Base-by-base conservation (phyloP, 2,888 invertebrate genomes). In the Eupsilia transversa region DNA sequence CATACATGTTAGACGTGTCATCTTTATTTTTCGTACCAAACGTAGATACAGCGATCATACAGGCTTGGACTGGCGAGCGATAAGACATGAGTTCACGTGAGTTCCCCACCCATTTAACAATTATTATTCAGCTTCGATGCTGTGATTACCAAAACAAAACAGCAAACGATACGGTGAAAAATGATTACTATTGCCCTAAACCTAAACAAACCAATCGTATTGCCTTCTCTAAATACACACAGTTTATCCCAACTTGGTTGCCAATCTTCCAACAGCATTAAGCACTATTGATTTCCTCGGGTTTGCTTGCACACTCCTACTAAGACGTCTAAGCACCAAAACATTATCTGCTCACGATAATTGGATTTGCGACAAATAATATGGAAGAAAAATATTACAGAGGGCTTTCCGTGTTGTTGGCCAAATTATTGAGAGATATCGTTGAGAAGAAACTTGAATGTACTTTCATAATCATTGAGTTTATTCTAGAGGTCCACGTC, bases 341-440 rank as follows among this genome's bases (percentile, higher is more conserved):
- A 65, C 74, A 64, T 79, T 74, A 85, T 87, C 79, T 82, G 82
- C 86, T 81, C 65, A 72, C 77, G 66, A 85, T 89, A 88, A 88
- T 89, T 89, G 88, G 86, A 86, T 89, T 88, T 85, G 69, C 79
- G 73, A 80, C 73, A 72, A 73, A 82, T 72, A 82, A 72, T 82
- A 70, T 70, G 59, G 46, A 75, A 75, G 70, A 82, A 79, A 82
- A 70, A 79, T 82, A 78, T 74, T 43, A 66, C 9, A 63, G 23
- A 54, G 33, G 27, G 56, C 20, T 43, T 70, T 41, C 61, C 59
- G 46, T 68, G 38, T 56, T 52, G 30, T 66, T 65, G 33, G 17
- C 1, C 54, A 65, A 33, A 33, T 52, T 20, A 52, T 33, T 65
- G 23, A n/a, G n/a, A 52, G 33, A 66, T 56, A 27, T 66, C 35